These are phyloP conservation scores for Dinomys branickii DNA, from an alignment of 2,113 vertebrate species.

Conservation along the genomic window DNA sequence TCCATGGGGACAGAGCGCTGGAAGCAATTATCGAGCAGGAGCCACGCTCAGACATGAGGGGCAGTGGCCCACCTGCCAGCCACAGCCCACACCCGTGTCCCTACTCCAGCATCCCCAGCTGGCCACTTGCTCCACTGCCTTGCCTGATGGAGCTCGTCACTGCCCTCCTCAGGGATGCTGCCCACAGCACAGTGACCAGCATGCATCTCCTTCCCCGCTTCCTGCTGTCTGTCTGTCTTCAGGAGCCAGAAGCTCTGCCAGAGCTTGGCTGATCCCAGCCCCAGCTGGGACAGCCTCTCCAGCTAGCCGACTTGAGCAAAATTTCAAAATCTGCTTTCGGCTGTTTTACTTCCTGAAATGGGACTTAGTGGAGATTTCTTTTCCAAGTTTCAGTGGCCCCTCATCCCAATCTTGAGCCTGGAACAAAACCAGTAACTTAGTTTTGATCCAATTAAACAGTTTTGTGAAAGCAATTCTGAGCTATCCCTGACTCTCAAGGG, in stretches of 20 bases:
- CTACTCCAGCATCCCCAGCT: neutral
- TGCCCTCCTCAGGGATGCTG: neutral
- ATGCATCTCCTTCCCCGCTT: neutral
- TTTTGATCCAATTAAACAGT: neutral
- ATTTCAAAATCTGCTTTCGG: accelerated
- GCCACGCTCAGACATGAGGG: accelerated
- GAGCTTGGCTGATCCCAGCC: accelerated
- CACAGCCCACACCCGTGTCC: neutral
- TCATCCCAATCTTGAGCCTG: accelerated
- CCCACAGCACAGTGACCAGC: accelerated
- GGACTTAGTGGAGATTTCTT: no score
- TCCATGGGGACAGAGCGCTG: accelerated
- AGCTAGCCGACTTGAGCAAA: accelerated
- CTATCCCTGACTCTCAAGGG: neutral
- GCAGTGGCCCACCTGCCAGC: neutral
- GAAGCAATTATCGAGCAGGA: accelerated
- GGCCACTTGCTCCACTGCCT: neutral
- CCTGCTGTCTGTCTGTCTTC: neutral
- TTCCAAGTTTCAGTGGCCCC: neutral
- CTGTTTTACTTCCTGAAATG: accelerated
- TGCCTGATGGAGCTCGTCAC: accelerated
- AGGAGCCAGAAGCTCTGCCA: accelerated
- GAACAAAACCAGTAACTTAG: neutral
- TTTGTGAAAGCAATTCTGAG: neutral
- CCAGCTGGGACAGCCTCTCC: neutral